Percentiles rank a stretch among this genome's conserved stretches.
phyloP scores from a whole-genome alignment of 2,113 vertebrate species.

The Sinocyclocheilus anophthalmus region DNA sequence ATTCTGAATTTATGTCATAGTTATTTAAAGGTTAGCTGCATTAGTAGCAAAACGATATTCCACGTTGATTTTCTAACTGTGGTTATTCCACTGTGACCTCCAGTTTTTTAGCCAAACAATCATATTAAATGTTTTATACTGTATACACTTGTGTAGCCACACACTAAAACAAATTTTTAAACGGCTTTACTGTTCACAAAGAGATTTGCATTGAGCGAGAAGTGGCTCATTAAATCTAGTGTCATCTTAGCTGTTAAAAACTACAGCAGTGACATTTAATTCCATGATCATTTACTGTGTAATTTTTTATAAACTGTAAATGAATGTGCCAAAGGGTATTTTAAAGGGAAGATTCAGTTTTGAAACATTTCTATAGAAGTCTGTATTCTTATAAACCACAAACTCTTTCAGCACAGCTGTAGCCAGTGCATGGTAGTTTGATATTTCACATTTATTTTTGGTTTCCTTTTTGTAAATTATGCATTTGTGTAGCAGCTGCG shows the following conservation, averaged over 20 bases:
- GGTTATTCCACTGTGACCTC: constrained; percentile 25
- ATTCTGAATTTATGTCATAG: background rate
- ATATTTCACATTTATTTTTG: constrained; percentile 56
- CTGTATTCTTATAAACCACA: constrained; percentile 69
- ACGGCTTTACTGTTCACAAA: constrained; percentile 33
- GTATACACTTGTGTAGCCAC: background rate
- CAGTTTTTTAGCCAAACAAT: constrained; percentile 26
- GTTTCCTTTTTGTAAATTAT: constrained; percentile 57
- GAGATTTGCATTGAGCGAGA: background rate
- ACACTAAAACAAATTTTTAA: background rate
- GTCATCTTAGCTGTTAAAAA: background rate
- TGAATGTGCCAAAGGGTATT: constrained; percentile 86
- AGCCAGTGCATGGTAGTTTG: constrained; percentile 84
- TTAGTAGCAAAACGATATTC: background rate
- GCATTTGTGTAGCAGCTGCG: constrained; percentile 31
- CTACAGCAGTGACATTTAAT: constrained; percentile 2
- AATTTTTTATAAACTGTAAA: constrained; percentile 49
- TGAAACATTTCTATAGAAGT: constrained; percentile 50
- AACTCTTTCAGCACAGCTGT: constrained; percentile 77
- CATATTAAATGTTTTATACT: background rate
- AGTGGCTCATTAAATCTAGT: background rate
- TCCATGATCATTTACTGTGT: constrained; percentile 12
- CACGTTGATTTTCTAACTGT: constrained; percentile 2
- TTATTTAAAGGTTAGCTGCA: background rate
- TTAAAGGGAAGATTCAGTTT: constrained; percentile 76